These are phyloP conservation scores for Venustoraphidia nigricollis DNA, from an alignment of 2,888 invertebrate species.

Conservation along the genomic window DNA sequence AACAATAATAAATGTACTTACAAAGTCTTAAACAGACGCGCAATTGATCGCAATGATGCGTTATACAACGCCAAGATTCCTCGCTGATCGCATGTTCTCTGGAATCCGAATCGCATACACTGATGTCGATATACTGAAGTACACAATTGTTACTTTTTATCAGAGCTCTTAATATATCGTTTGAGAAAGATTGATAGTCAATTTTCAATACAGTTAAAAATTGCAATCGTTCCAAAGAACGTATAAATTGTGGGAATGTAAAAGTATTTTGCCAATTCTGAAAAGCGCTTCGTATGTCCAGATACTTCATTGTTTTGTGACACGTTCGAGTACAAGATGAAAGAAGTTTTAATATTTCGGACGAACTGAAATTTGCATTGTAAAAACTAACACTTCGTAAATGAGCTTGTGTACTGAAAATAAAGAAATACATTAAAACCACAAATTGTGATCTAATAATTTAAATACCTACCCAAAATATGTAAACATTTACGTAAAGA, in stretches of 20 bases:
- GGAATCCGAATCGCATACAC: constrained; percentile 27
- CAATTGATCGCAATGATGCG: constrained; percentile 24
- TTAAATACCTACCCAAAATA: constrained; percentile 4
- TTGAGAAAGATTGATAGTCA: constrained; percentile 30
- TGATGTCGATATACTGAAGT: constrained; percentile 25
- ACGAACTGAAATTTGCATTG: constrained; percentile 29
- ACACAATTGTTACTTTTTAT: constrained; percentile 23
- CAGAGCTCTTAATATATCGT: constrained; percentile 26
- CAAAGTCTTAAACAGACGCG: constrained; percentile 22
- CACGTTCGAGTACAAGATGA: constrained; percentile 24
- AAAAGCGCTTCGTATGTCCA: constrained; percentile 30
- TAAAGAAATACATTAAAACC: too few relatives aligned
- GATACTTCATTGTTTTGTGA: constrained; percentile 21
- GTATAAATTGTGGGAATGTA: constrained; percentile 15
- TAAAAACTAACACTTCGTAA: constrained; percentile 26
- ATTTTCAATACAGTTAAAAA: constrained; percentile 25
- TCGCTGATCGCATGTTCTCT: constrained; percentile 26
- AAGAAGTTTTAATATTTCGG: constrained; percentile 27
- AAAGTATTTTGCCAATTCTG: constrained; percentile 25
- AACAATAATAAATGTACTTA: constrained; percentile 13
- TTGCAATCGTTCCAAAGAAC: constrained; percentile 24
- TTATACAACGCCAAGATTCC: constrained; percentile 27
- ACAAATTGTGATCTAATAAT: background rate
- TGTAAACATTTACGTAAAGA: too few relatives aligned
- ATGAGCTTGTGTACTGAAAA: constrained; percentile 26